Conservation (phyloP, 2,797 vertebrate species). For the Sebastes kiyomatsui region DNA sequence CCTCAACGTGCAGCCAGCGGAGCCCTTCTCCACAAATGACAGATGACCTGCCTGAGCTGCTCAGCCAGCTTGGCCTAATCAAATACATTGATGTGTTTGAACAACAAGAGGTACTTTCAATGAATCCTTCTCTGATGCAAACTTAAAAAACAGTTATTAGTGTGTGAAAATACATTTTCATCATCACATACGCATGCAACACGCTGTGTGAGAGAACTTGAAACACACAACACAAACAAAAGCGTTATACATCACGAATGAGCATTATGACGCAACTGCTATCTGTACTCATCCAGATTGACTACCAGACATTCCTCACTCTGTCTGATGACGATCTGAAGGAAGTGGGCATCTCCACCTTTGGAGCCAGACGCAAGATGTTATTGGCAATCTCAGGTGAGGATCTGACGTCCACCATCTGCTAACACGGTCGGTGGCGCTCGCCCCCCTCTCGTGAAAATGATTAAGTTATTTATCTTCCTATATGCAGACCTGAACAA, state of each 20-base stretch:
- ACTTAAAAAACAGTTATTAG: neutral
- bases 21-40: slow-evolving; percentile 68
- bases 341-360: slow-evolving; percentile 86
- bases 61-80: slow-evolving; percentile 81
- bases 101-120: slow-evolving; percentile 81
- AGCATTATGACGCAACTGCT: slow-evolving; percentile 7
- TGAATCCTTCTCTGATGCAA: neutral
- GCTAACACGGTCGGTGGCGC: neutral
- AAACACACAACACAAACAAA: neutral
- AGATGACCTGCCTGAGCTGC: slow-evolving; percentile 80
- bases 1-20: slow-evolving; percentile 70
- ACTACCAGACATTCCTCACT: slow-evolving; percentile 86
- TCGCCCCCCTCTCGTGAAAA: neutral
- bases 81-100: slow-evolving; percentile 85
- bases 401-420: slow-evolving; percentile 22
- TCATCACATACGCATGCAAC: neutral
- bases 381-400: slow-evolving; percentile 84
- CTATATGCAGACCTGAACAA: slow-evolving; percentile 69
- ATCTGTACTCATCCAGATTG: slow-evolving; percentile 74
- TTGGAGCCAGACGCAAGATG: slow-evolving; percentile 88
- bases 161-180: neutral
- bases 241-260: neutral
- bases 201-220: neutral
- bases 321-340: slow-evolving; percentile 87
- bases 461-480: slow-evolving; percentile 1